These are phyloP conservation scores for Notamacropus eugenii DNA, from an alignment of 2,797 vertebrate species.

Conservation along the genomic window DNA sequence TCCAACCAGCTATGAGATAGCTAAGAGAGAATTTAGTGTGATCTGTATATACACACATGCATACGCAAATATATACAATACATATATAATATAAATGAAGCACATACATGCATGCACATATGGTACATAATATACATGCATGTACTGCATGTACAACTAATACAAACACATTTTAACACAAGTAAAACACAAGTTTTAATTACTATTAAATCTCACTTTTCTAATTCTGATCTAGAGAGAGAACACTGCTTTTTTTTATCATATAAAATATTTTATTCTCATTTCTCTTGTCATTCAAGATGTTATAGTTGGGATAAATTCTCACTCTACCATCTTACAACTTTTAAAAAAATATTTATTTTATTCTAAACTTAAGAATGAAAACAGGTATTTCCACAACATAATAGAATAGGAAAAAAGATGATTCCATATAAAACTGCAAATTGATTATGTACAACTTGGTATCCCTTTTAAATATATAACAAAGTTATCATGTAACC, in stretches of 20 bases:
- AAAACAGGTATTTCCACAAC: background rate
- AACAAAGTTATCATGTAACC: background rate
- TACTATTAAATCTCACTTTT: background rate
- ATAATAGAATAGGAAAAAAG: background rate
- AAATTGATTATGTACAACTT: background rate
- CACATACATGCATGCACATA: background rate
- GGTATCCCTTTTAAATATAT: background rate
- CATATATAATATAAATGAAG: background rate
- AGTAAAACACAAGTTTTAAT: background rate
- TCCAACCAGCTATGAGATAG: background rate
- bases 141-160: background rate
- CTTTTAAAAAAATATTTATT: background rate
- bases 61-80: too few relatives aligned
- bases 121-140: background rate
- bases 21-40: background rate
- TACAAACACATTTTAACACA: background rate
- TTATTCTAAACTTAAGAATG: background rate
- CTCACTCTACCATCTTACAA: background rate
- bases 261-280: background rate
- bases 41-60: too few relatives aligned
- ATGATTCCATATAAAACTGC: background rate
- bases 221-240: background rate
- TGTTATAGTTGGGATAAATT: background rate
- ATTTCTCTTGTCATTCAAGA: background rate
- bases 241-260: background rate